phyloP scores from a whole-genome alignment of 2,888 invertebrate species.

The Eristalis arbustorum region DNA sequence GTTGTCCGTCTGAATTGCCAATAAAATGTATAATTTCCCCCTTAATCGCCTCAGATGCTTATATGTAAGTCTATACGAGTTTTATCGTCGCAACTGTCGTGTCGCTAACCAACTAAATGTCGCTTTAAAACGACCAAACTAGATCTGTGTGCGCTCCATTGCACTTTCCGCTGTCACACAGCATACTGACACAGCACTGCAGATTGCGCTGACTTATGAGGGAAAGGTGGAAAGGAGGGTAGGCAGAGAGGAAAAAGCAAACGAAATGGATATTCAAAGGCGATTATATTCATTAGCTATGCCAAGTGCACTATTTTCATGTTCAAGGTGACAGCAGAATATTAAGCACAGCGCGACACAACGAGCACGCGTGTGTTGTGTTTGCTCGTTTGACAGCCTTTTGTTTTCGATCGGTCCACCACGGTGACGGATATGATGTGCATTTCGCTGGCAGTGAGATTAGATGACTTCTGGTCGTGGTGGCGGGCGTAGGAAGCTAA shows the following conservation, averaged over 20 bases:
- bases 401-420: slow-evolving; percentile 41
- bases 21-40: slow-evolving; percentile 18
- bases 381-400: slow-evolving; percentile 45
- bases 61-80: background rate
- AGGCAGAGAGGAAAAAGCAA: slow-evolving; percentile 10
- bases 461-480: background rate
- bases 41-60: slow-evolving; percentile 9
- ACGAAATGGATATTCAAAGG: slow-evolving; percentile 34
- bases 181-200: slow-evolving; percentile 21
- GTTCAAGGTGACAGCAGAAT: slow-evolving; percentile 69
- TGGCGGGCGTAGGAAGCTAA: slow-evolving; percentile 21
- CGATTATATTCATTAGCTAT: slow-evolving; percentile 54
- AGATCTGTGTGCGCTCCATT: slow-evolving; percentile 28
- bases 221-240: background rate
- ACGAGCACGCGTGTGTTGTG: background rate
- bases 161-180: slow-evolving; percentile 44
- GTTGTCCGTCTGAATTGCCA: background rate
- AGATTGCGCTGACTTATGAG: background rate
- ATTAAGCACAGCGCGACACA: slow-evolving; percentile 49
- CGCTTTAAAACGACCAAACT: slow-evolving; percentile 51
- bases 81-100: background rate
- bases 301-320: slow-evolving; percentile 70
- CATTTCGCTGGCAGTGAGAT: slow-evolving; percentile 5
- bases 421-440: slow-evolving; percentile 17
- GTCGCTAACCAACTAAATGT: slow-evolving; percentile 37